These are phyloP conservation scores for Sterna hirundo DNA, from an alignment of 2,113 vertebrate species.

Conservation along the genomic window DNA sequence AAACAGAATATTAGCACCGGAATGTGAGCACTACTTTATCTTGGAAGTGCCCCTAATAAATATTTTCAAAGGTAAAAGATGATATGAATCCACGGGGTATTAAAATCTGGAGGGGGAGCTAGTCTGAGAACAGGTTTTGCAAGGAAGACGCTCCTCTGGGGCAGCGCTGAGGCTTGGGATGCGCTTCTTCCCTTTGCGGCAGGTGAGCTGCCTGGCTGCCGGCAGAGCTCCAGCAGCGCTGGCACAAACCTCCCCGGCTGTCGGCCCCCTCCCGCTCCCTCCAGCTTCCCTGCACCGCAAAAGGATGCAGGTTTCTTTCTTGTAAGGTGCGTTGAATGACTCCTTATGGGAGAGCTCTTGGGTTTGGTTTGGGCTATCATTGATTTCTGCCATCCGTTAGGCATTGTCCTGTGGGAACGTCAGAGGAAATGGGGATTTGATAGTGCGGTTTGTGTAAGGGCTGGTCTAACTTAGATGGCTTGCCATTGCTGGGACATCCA, in stretches of 20 bases:
- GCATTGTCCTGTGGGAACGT: neutral
- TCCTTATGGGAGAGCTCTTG: neutral
- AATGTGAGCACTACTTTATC: neutral
- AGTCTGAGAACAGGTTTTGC: neutral
- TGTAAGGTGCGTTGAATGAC: neutral
- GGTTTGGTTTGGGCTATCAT: neutral
- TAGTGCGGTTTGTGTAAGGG: neutral
- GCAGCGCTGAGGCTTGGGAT: fast-evolving
- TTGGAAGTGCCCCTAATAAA: neutral
- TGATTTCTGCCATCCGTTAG: neutral
- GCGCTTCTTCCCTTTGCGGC: neutral
- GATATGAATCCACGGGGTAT: neutral
- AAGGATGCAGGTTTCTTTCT: neutral
- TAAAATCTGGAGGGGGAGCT: neutral
- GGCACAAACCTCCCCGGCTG: neutral
- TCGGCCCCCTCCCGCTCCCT: neutral
- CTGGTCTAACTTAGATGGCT: neutral
- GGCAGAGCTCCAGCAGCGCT: neutral
- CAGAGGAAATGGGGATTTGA: neutral
- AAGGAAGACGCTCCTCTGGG: neutral
- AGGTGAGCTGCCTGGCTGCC: fast-evolving
- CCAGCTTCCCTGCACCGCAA: neutral
- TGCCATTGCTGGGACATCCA: neutral
- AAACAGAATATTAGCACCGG: neutral
- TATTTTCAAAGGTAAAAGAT: neutral